Percentiles rank a stretch among this genome's conserved stretches.
Conservation (phyloP, 1,140 invertebrate species). For the Trachymyrmex septentrionalis region DNA sequence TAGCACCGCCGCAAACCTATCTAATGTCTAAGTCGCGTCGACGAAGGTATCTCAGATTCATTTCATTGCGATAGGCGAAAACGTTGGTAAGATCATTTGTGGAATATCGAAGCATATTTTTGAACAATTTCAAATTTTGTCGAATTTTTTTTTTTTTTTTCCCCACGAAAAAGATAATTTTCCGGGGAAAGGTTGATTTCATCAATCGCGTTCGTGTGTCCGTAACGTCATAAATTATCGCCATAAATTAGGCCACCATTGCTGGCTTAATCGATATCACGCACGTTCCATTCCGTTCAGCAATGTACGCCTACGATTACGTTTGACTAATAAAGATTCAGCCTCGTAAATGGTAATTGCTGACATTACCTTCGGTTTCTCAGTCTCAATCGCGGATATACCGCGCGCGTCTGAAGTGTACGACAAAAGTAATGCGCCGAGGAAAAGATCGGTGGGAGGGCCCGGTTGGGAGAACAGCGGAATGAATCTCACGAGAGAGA, state of each 20-base stretch:
- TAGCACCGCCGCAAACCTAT: conserved; percentile 15
- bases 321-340: conserved; percentile 32
- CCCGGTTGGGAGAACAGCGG: conserved; percentile 13
- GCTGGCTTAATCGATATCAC: conserved; percentile 36
- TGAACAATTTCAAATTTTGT: not conserved
- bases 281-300: not conserved
- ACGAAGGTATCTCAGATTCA: conserved; percentile 26
- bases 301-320: conserved; percentile 36
- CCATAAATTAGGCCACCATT: conserved; percentile 8
- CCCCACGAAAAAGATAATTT: not conserved
- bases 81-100: not conserved
- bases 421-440: conserved; percentile 9
- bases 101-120: not conserved
- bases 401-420: not conserved
- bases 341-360: conserved; percentile 25
- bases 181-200: not conserved
- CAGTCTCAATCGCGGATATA: conserved; percentile 33
- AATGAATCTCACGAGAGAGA: conserved; percentile 32
- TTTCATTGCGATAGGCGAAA: not conserved
- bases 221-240: conserved; percentile 10
- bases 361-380: conserved; percentile 18
- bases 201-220: not conserved
- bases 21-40: not conserved
- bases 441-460: not conserved
- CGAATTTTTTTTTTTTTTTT: not conserved